A percentile compares a stretch with the other conserved stretches of the same genome.
Conservation (phyloP, 2,888 invertebrate species). For the Oxytorus armatus region DNA sequence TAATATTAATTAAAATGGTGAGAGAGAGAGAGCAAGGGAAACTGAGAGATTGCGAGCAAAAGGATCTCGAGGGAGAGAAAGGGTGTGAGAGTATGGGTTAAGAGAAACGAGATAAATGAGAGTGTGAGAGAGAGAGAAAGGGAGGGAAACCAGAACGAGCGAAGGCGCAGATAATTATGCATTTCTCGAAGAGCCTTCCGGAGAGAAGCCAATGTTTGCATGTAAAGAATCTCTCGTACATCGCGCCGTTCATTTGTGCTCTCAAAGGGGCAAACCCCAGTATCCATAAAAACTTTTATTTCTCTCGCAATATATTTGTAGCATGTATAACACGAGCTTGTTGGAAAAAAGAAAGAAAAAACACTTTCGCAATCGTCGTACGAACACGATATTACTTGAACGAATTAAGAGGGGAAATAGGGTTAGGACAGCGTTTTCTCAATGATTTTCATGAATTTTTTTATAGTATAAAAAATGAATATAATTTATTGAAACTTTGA, state of each 20-base stretch:
- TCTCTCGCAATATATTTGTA: background rate
- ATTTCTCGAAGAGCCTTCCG: conserved; percentile 60
- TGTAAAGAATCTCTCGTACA: conserved; percentile 57
- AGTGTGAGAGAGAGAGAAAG: no score
- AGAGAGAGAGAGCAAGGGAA: conserved; percentile 54
- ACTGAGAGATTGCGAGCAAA: conserved; percentile 29
- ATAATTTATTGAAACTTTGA: no score
- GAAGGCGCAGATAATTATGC: conserved; percentile 70
- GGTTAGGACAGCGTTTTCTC: no score
- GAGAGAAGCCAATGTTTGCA: conserved; percentile 45
- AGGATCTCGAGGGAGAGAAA: conserved; percentile 28
- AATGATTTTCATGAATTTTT: no score
- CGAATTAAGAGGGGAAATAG: no score
- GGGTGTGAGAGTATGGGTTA: conserved; percentile 17
- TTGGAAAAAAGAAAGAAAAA: background rate
- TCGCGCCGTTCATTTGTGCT: conserved; percentile 27
- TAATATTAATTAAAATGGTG: conserved; percentile 81
- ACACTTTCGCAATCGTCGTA: background rate
- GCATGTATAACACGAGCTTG: background rate
- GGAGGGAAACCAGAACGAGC: conserved; percentile 40
- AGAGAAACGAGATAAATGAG: conserved; percentile 14
- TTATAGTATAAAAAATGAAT: no score
- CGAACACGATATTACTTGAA: conserved; percentile 1
- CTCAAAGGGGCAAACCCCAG: conserved; percentile 3
- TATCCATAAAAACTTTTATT: conserved; percentile 28